phyloP scores from a whole-genome alignment of 2,113 vertebrate species.

The Brachyhypopomus occidentalis region DNA sequence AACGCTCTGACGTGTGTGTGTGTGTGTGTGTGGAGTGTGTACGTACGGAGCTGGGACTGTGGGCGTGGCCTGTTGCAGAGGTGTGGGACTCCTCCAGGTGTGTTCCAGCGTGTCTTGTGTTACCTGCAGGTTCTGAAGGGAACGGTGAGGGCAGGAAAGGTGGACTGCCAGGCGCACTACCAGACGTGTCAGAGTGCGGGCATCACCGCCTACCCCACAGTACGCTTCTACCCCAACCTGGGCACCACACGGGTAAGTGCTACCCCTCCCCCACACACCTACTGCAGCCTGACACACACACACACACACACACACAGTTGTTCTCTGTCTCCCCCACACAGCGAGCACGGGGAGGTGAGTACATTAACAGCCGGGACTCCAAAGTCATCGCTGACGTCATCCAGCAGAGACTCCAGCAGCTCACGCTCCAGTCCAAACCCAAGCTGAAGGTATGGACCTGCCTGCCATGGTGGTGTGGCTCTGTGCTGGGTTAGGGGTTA shows the following conservation, averaged over 20 bases:
- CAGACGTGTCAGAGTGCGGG: slow-evolving; percentile 86
- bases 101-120: slow-evolving; percentile 54
- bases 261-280: neutral
- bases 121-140: slow-evolving; percentile 83
- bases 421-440: slow-evolving; percentile 72
- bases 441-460: slow-evolving; percentile 79
- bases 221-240: slow-evolving; percentile 84
- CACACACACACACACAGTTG: neutral
- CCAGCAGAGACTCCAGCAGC: slow-evolving; percentile 77
- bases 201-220: slow-evolving; percentile 88
- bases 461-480: neutral
- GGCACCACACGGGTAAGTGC: slow-evolving; percentile 77
- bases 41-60: too few relatives aligned
- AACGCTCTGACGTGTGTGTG: too few relatives aligned
- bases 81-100: too few relatives aligned
- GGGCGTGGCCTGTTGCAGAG: too few relatives aligned
- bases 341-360: slow-evolving; percentile 78
- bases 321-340: slow-evolving; percentile 49
- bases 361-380: slow-evolving; percentile 86
- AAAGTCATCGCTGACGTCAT: slow-evolving; percentile 81
- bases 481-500: too few relatives aligned
- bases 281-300: neutral
- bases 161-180: slow-evolving; percentile 89
- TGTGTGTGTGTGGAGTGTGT: too few relatives aligned
- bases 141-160: slow-evolving; percentile 87